phyloP scores from a whole-genome alignment of 2,113 vertebrate species.

The Percina caprodes region DNA sequence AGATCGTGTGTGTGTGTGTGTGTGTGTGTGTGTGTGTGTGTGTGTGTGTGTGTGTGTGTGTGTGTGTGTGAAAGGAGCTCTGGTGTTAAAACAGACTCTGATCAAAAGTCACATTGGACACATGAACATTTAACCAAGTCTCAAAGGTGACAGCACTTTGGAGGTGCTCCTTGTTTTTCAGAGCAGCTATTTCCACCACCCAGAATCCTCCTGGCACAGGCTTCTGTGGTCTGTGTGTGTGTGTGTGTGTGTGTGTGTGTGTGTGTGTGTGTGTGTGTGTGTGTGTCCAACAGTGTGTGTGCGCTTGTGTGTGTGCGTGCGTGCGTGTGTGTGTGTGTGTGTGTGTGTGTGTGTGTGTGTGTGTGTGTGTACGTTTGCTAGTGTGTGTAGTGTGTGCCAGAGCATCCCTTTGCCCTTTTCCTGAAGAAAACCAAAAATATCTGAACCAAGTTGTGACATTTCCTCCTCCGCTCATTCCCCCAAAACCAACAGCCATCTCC shows the following conservation, averaged over 20 bases:
- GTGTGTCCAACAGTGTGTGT: not conserved
- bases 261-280: not conserved
- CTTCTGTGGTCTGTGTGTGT: not conserved
- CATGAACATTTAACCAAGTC: not conserved
- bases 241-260: not conserved
- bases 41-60: too few species aligned
- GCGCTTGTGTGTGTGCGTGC: not conserved
- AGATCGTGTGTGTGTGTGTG: too few species aligned
- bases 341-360: not conserved
- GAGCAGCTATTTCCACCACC: not conserved
- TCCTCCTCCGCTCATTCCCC: not conserved
- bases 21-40: too few species aligned
- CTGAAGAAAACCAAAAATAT: conserved; percentile 40
- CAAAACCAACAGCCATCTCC: not conserved
- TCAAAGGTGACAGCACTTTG: not conserved
- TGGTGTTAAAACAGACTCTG: not conserved
- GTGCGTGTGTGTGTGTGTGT: too few species aligned
- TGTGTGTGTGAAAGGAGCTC: not conserved
- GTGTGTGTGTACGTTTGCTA: not conserved
- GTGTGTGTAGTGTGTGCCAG: not conserved
- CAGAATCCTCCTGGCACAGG: not conserved
- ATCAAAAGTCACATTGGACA: not conserved
- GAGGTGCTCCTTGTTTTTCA: not conserved
- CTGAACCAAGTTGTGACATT: conserved; percentile 32
- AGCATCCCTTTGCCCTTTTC: conserved; percentile 27